Conservation (phyloP, 2,888 invertebrate species). For the Drosophila diplacantha region DNA sequence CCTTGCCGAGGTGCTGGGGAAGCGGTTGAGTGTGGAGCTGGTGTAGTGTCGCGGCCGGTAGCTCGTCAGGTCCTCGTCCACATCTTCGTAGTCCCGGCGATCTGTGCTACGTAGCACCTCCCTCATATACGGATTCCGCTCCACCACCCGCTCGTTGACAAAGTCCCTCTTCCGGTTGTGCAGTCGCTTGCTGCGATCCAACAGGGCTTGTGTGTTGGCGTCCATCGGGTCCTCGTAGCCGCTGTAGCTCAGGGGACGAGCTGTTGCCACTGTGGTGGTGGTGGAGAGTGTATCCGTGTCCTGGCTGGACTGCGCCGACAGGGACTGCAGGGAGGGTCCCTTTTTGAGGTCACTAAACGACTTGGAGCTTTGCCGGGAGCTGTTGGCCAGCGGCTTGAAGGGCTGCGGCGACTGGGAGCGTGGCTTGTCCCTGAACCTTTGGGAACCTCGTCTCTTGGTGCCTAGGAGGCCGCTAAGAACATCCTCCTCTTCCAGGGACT, state of each 20-base stretch:
- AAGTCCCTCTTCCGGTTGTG: constrained; percentile 77
- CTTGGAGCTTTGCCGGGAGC: constrained; percentile 57
- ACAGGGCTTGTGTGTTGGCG: constrained; percentile 69
- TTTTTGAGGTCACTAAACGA: constrained; percentile 66
- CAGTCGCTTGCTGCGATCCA: constrained; percentile 76
- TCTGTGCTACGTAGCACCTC: constrained; percentile 66
- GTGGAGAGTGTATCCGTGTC: constrained; percentile 56
- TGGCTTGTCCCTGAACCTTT: constrained; percentile 46
- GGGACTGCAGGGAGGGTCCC: constrained; percentile 51
- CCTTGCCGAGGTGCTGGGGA: constrained; percentile 66
- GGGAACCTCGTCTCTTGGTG: constrained; percentile 20
- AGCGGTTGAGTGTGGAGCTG: constrained; percentile 52
- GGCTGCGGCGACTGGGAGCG: constrained; percentile 65
- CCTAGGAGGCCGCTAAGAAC: constrained; percentile 31
- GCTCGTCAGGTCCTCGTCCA: constrained; percentile 60
- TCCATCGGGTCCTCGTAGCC: constrained; percentile 59
- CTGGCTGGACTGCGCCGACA: constrained; percentile 57
- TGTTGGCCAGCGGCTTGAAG: constrained; percentile 50
- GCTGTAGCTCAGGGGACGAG: constrained; percentile 46
- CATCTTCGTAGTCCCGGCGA: constrained; percentile 54
- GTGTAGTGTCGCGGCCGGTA: constrained; percentile 69
- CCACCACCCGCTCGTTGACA: constrained; percentile 76
- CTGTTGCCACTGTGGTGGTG: constrained; percentile 47
- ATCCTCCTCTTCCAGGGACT: constrained; percentile 46
- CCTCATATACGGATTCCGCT: constrained; percentile 77